Percentiles rank a stretch among this genome's conserved stretches.
These are phyloP conservation scores for Dolichotis patagonum DNA, from an alignment of 2,113 vertebrate species.

Conservation along the genomic window DNA sequence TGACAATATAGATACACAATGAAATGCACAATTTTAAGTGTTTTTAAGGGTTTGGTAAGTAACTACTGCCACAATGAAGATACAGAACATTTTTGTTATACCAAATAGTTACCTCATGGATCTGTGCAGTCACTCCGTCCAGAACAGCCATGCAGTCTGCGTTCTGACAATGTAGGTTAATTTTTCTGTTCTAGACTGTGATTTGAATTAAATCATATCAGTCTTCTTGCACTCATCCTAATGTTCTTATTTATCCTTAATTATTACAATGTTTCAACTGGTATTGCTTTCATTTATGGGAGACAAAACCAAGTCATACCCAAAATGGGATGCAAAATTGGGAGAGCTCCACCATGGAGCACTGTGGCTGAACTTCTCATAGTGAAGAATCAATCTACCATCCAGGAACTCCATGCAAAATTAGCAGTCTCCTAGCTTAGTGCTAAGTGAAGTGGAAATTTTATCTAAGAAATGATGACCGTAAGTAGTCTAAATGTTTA, in stretches of 20 bases:
- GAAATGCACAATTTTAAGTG: background rate
- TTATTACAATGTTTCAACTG: background rate
- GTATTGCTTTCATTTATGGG: background rate
- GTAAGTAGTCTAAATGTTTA: background rate
- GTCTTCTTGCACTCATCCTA: background rate
- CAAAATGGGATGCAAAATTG: background rate
- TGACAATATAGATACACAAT: background rate
- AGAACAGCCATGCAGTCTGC: background rate
- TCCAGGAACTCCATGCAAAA: background rate
- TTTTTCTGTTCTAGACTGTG: background rate
- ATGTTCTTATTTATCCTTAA: background rate
- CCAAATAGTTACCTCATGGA: background rate
- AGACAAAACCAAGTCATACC: background rate
- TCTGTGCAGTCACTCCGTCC: background rate
- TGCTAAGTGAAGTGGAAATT: background rate
- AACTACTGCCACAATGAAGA: background rate
- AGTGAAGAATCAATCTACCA: background rate
- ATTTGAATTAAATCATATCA: background rate
- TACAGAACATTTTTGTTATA: background rate
- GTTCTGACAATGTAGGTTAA: background rate
- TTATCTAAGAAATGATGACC: conserved; percentile 22
- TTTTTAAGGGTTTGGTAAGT: background rate
- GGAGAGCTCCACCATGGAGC: background rate
- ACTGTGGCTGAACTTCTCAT: background rate
- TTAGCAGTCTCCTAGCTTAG: background rate